Conservation (phyloP, 1,140 invertebrate genomes). For the Ptiloglossa arizonensis region DNA sequence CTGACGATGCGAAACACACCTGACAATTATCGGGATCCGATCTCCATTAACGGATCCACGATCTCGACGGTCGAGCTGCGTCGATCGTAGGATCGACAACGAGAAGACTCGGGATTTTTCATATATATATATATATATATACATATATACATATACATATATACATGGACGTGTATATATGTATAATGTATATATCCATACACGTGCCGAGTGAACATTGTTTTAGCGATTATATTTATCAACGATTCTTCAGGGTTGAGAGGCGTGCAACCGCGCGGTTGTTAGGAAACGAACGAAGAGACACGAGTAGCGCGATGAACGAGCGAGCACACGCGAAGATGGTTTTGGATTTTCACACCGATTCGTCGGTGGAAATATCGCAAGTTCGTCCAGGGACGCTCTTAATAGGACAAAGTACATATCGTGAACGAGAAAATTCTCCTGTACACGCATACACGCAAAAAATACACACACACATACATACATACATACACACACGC, state of each 20-base stretch:
- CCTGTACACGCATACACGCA: too few relatives aligned
- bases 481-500: too few relatives aligned
- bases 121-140: not conserved
- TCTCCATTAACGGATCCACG: constrained; percentile 42
- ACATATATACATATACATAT: constrained; percentile 1
- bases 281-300: not conserved
- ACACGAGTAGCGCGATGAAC: not conserved
- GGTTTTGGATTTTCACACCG: not conserved
- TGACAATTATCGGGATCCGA: constrained; percentile 43
- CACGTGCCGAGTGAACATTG: constrained; percentile 8
- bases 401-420: too few relatives aligned
- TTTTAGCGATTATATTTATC: constrained; percentile 44
- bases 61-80: not conserved
- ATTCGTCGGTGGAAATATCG: too few relatives aligned
- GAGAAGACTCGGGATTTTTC: constrained; percentile 19
- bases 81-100: constrained; percentile 31
- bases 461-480: too few relatives aligned
- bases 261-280: not conserved
- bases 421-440: not conserved
- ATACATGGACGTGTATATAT: not conserved
- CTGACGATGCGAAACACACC: constrained; percentile 43
- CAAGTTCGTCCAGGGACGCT: too few relatives aligned
- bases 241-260: constrained; percentile 58
- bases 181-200: not conserved
- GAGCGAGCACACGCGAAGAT: not conserved